Percentiles rank a stretch among this genome's conserved stretches.
Evolutionary conservation across 92 coral and sea anemone genomes (phyloP).

Genomic region (Palythoa caribaeorum): DNA sequence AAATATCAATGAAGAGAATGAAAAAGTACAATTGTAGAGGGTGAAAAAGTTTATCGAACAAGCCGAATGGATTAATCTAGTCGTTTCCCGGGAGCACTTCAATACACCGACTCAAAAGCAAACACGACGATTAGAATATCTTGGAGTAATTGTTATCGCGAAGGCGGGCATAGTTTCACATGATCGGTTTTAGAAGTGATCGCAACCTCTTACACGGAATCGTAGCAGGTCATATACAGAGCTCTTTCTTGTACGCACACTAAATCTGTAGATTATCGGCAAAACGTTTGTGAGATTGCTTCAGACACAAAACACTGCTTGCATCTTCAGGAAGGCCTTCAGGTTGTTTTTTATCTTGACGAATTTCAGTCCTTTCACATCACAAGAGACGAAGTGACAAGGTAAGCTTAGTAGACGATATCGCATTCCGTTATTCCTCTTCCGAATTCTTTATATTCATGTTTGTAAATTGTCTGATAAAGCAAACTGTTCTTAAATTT

Average conservation of each 20-base stretch:
- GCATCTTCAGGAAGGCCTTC: no score
- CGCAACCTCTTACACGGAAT: background rate
- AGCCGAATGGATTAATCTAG: conserved; percentile 9
- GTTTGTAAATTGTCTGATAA: background rate
- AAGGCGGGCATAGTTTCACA: conserved; percentile 25
- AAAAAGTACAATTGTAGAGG: background rate
- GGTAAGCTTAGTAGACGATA: no score
- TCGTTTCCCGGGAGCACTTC: background rate
- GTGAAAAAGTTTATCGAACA: background rate
- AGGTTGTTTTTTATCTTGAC: no score
- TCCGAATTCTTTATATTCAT: background rate
- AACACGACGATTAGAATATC: conserved; percentile 14
- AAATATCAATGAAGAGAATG: no score
- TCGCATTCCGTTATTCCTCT: no score
- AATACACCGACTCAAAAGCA: background rate
- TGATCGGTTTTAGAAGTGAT: background rate
- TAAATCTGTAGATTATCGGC: background rate
- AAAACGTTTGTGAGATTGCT: background rate
- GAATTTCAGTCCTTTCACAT: no score
- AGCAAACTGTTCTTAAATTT: background rate
- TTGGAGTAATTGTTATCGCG: background rate
- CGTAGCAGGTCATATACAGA: background rate
- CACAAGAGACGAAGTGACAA: no score
- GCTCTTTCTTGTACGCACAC: background rate
- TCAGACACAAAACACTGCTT: no score